Conservation (phyloP, 2,888 invertebrate genomes). For the Dendrolimus pini region DNA sequence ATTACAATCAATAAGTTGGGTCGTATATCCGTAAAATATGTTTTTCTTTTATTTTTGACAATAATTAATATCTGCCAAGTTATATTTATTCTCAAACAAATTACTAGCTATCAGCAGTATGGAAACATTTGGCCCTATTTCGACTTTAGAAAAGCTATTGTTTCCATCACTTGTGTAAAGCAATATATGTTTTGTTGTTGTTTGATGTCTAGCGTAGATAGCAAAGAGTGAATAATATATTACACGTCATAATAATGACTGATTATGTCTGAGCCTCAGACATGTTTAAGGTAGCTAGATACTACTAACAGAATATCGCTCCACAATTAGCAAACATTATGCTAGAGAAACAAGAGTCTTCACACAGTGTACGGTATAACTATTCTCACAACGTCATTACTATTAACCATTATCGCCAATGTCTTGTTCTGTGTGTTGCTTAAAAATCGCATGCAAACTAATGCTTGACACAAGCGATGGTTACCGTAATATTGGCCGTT, state of each 20-base stretch:
- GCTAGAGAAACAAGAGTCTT: too few species aligned
- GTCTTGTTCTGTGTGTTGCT: constrained; percentile 9
- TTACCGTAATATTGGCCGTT: constrained; percentile 38
- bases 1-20: too few species aligned
- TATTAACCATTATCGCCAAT: too few species aligned
- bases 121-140: constrained; percentile 31
- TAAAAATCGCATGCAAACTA: constrained; percentile 14
- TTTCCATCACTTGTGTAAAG: constrained; percentile 40
- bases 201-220: constrained; percentile 11
- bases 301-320: not conserved
- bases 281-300: not conserved
- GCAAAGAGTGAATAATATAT: constrained; percentile 1
- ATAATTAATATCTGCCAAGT: not conserved
- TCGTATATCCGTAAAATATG: too few species aligned
- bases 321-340: too few species aligned
- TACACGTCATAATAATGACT: not conserved
- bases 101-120: constrained; percentile 20
- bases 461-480: constrained; percentile 41
- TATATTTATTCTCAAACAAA: not conserved
- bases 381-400: too few species aligned
- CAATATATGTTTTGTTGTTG: constrained; percentile 5
- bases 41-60: too few species aligned
- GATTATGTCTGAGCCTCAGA: not conserved
- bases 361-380: too few species aligned
- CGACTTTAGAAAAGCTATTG: constrained; percentile 15